Conservation (phyloP, 2,113 vertebrate genomes). For the Cepphus grylle region DNA sequence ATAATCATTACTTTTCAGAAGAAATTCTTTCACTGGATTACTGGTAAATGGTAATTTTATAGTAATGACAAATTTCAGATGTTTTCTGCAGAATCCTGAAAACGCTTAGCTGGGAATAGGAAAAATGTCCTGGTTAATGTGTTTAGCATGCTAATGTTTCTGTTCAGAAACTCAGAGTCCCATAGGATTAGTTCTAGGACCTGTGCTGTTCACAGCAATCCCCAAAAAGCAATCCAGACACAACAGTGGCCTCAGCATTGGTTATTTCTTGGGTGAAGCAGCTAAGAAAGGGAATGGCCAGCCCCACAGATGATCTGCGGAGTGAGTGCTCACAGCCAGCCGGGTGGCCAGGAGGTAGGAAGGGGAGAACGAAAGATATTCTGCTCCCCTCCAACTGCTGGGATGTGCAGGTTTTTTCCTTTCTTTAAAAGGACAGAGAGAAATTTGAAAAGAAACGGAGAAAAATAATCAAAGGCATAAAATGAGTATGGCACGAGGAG, state of each 20-base stretch:
- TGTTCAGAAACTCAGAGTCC: neutral
- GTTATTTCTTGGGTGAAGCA: neutral
- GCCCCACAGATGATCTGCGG: neutral
- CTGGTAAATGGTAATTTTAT: neutral
- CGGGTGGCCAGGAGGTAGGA: neutral
- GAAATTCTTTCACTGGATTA: neutral
- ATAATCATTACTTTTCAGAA: neutral
- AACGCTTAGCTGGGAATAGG: neutral
- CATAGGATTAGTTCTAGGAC: neutral
- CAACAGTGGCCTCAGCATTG: neutral
- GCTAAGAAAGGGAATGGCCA: neutral
- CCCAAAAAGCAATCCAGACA: neutral
- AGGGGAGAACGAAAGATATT: neutral
- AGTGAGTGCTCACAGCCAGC: neutral
- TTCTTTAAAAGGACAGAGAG: neutral
- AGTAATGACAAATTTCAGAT: neutral
- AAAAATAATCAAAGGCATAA: neutral
- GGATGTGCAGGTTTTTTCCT: neutral
- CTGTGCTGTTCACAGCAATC: neutral
- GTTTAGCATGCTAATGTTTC: neutral
- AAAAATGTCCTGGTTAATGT: neutral
- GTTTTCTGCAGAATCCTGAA: conserved; percentile 17
- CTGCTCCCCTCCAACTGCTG: neutral
- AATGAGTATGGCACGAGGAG: neutral
- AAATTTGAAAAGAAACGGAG: neutral